Conservation (phyloP, 2,113 vertebrate species). For the Pithys albifrons region DNA sequence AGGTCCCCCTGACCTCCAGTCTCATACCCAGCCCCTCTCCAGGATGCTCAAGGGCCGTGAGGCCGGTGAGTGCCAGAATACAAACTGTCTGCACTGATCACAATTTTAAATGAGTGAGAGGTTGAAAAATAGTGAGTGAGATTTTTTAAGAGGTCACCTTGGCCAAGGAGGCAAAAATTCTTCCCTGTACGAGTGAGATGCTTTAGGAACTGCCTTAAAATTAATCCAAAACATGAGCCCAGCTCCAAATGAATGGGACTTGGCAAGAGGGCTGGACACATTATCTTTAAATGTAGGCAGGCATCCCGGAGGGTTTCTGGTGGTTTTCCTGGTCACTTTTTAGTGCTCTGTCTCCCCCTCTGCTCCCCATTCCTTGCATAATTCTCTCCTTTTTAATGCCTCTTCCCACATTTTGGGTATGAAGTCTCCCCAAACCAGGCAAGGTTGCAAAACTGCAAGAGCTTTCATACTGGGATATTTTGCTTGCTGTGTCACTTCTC, state of each 20-base stretch:
- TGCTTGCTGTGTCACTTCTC: background rate
- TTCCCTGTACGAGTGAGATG: background rate
- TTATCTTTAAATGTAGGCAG: conserved; percentile 60
- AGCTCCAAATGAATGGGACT: conserved; percentile 44
- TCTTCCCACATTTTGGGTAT: conserved; percentile 16
- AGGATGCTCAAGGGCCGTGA: background rate
- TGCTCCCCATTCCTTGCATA: background rate
- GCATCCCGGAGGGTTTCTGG: conserved; percentile 44
- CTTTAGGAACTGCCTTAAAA: conserved; percentile 55
- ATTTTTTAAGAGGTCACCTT: conserved; percentile 42
- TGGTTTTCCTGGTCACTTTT: conserved; percentile 64
- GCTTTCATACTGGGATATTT: background rate
- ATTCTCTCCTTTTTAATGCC: conserved; percentile 4
- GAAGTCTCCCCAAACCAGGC: background rate
- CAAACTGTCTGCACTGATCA: background rate
- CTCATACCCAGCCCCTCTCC: background rate
- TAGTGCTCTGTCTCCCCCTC: background rate
- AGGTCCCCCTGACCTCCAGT: accelerated
- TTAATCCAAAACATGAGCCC: conserved; percentile 51
- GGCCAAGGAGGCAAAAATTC: conserved; percentile 49
- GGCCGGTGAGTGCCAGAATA: background rate
- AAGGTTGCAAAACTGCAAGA: background rate
- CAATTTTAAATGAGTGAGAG: conserved; percentile 37
- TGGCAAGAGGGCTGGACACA: conserved; percentile 35
- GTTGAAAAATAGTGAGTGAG: conserved; percentile 36